These are phyloP conservation scores for Brenthis hecate DNA, from an alignment of 2,888 invertebrate genomes.

Conservation along the genomic window DNA sequence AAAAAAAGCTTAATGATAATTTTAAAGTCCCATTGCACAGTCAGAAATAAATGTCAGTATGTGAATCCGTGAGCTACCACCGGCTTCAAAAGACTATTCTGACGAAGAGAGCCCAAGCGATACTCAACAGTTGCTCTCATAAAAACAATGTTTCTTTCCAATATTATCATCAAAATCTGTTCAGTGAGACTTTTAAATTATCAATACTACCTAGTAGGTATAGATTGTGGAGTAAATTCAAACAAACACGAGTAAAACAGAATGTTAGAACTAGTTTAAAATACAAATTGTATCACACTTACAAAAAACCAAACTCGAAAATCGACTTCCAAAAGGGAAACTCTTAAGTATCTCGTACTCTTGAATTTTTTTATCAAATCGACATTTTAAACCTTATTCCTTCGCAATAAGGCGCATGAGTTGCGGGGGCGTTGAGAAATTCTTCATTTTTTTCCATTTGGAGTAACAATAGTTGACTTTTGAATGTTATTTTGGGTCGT, in stretches of 20 bases:
- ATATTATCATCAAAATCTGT: no score
- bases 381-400: background rate
- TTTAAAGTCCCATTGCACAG: no score
- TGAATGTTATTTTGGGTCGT: conserved; percentile 17
- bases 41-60: no score
- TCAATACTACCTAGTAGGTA: no score
- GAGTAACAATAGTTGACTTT: conserved; percentile 4
- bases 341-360: conserved; percentile 13
- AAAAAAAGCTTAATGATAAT: no score
- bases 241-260: background rate
- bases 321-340: conserved; percentile 12
- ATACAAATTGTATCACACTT: conserved; percentile 9
- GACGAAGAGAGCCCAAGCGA: no score
- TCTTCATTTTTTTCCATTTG: conserved; percentile 5
- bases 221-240: no score
- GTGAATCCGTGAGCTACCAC: no score
- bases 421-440: background rate
- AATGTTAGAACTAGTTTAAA: background rate
- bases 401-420: background rate
- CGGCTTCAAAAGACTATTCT: no score
- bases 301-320: conserved; percentile 3
- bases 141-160: no score
- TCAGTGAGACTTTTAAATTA: no score
- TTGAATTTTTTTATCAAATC: background rate
- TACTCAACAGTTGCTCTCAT: no score